phyloP scores from a whole-genome alignment of 2,113 vertebrate genomes.

The Rhinolophus ferrumequinum region DNA sequence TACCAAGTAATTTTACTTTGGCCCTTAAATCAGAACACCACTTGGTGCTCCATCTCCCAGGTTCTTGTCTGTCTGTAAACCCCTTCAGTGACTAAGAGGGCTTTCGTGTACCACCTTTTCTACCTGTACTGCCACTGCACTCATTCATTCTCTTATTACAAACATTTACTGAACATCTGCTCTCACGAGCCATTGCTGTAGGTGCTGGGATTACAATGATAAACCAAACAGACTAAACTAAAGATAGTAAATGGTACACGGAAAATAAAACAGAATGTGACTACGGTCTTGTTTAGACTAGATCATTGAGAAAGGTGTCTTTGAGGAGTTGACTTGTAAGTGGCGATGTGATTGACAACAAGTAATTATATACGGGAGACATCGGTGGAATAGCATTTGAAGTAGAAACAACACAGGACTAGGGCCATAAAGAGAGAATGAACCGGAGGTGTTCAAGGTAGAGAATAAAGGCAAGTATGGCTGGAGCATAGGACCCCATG shows the following conservation, averaged over 20 bases:
- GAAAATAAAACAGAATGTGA: neutral
- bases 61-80: neutral
- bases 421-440: neutral
- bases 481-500: neutral
- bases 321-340: neutral
- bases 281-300: neutral
- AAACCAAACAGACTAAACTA: neutral
- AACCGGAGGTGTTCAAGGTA: neutral
- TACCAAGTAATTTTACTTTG: neutral
- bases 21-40: neutral
- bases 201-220: neutral
- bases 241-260: neutral
- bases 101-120: neutral
- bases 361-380: neutral
- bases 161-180: neutral
- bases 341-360: neutral
- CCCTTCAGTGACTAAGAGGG: neutral
- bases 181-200: neutral
- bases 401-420: neutral
- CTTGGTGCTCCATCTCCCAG: neutral
- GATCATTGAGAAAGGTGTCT: neutral
- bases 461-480: neutral
- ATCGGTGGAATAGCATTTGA: neutral
- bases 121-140: neutral
- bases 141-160: neutral